Evolutionary conservation across 2,888 invertebrate genomes (phyloP), one percentile per base, ranked within the genome.

Genomic region (Caenorhabditis plicata): DNA sequence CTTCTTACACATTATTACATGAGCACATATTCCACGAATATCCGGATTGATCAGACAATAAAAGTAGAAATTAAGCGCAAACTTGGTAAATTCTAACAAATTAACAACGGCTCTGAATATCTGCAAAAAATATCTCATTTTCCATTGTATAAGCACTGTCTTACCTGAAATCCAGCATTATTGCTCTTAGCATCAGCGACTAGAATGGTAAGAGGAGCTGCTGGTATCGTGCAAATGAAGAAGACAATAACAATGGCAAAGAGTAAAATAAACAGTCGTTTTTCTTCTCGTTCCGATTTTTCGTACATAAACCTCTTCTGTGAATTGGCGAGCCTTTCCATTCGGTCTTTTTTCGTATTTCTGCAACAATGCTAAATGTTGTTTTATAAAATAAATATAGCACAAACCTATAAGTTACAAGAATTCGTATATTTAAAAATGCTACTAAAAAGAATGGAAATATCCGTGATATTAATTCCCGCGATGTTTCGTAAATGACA

Each of bases 41-140:
- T 78, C 78, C 11, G 79, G 79, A 41, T 79, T 79, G 51, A 79
- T 77, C 2, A 79, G 55, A 50, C 79, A 79, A 54, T 79, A 79
- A 45, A 85, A 80, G 76, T 84, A 85, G 65, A 85, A 85, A 67
- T 85, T 85, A 57, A 84, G 80, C 2, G 85, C 83, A 66, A 84
- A 85, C 70, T 85, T 85, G 48, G 83, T 81, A 44, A 85, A 78
- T 64, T 85, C 85, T 42, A 84, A 64, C 27, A 82, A 69, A 62
- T 85, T 85, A 8, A 83, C 82, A 27, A 83, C 74, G 8, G 84
- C 83, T 36, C 84, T 80, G 65, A 84, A 83, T 15, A 83, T 74
- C 78, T 84, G 82, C 52, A 81, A 81, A 36, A 9, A 26, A 32
- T 0, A 23, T 17, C 15, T 29, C 25, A 32, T 41, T 41, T 8